Base-by-base conservation (phyloP, 2,888 invertebrate species). In the Drosophila quinaria region DNA sequence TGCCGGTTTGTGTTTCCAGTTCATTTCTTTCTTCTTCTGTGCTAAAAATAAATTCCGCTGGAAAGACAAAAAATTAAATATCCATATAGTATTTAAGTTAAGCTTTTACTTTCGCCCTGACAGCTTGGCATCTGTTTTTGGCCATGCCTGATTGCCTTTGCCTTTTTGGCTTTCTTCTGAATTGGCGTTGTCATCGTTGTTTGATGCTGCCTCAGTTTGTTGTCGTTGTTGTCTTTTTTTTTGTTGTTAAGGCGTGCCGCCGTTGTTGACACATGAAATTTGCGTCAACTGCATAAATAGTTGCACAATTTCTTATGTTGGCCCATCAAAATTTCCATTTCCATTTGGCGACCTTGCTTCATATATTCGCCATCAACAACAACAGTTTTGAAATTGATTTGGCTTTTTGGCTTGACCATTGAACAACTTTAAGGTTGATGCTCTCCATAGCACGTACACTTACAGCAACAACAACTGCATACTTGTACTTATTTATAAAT, bases 1-100 rank as follows among this genome's bases (percentile, higher is more conserved):
- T 78, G 91, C 90, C 87, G 91, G 90, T 90, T 84, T 64, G 91
- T 64, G 91, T 90, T 80, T 78, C 6, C 29, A 42, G 31, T 46
- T 58, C 52, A 42, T 35, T 13, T 44, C 31, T 29, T 41, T 13
- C 3, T 9, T 13, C 19, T 19, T 46, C 55, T 46, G 73, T 80
- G 70, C 78, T 80, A 71, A 85, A 82, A 82, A 65, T 80, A 76
- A 76, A 75, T 71, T 50, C 41, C n/a, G 19, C 55, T 50, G 59
- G 52, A 58, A 58, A 67, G 46, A 17, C 50, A 61, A 63, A 42
- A 61, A 29, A 31, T 9, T 22, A 66, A 61, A 22, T 33, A 29
- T 11, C 37, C 46, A 44, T 59, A 11, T 52, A 17, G 33, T 39
- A 51, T 71, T 82, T 75, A 76, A 70, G 74, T 56, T 37, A 64